These are phyloP conservation scores for Sinohyriopsis cumingii DNA, from an alignment of 2,888 invertebrate species.

Conservation along the genomic window DNA sequence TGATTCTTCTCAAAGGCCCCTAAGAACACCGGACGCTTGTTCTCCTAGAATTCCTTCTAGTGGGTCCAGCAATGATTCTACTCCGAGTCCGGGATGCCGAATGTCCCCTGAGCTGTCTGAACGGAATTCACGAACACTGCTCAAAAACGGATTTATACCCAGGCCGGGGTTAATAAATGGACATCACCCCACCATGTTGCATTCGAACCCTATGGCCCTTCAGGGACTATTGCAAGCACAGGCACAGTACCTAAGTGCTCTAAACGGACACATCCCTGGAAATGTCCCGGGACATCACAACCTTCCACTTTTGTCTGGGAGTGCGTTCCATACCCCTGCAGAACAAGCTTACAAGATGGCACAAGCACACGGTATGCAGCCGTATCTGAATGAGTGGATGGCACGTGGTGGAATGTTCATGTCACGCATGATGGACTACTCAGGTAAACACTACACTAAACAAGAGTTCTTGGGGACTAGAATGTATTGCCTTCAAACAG, in stretches of 20 bases:
- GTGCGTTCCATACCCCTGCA: slow-evolving; percentile 64
- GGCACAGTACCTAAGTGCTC: slow-evolving; percentile 43
- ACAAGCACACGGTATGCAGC: slow-evolving; percentile 41
- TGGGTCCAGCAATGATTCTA: slow-evolving; percentile 46
- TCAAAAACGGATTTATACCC: slow-evolving; percentile 47
- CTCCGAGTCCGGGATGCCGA: slow-evolving; percentile 53
- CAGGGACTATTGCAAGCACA: slow-evolving; percentile 47
- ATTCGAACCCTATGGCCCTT: slow-evolving; percentile 37
- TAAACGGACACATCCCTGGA: slow-evolving; percentile 36
- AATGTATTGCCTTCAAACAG: not conserved
- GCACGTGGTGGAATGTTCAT: slow-evolving; percentile 94
- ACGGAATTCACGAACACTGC: slow-evolving; percentile 22
- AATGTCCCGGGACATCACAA: slow-evolving; percentile 26
- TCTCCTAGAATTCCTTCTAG: slow-evolving; percentile 42
- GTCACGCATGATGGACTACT: slow-evolving; percentile 77
- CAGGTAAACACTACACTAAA: slow-evolving; percentile 41
- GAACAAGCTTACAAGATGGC: slow-evolving; percentile 65
- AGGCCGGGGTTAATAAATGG: slow-evolving; percentile 55
- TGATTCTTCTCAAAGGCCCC: slow-evolving; percentile 7
- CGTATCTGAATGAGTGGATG: slow-evolving; percentile 83
- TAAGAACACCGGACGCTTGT: slow-evolving; percentile 8
- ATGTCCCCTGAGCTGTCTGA: slow-evolving; percentile 41
- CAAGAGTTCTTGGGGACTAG: not conserved
- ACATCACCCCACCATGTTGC: slow-evolving; percentile 44
- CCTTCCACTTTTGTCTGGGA: slow-evolving; percentile 51